These are phyloP conservation scores for Propithecus coquereli DNA, from an alignment of 2,113 vertebrate genomes.

Conservation along the genomic window DNA sequence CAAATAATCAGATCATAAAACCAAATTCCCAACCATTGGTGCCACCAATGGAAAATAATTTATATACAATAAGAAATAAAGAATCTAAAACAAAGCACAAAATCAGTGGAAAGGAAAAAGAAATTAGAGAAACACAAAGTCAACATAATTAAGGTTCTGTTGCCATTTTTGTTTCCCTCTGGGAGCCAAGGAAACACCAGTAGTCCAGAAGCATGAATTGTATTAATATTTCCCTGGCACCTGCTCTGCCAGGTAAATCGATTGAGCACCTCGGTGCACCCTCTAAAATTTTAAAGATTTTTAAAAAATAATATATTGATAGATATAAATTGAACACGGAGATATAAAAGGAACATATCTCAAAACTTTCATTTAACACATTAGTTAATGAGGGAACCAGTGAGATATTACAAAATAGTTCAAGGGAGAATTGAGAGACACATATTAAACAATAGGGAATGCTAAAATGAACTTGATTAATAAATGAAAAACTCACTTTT, in stretches of 20 bases:
- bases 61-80: not conserved
- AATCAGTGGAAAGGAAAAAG: not conserved
- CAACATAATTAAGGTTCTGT: not conserved
- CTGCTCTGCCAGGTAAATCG: too few relatives aligned
- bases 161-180: not conserved
- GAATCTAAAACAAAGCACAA: not conserved
- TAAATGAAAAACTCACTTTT: not conserved
- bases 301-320: not conserved
- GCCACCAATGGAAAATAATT: not conserved
- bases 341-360: not conserved
- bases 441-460: not conserved
- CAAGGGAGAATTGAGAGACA: not conserved
- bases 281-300: not conserved
- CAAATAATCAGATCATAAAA: not conserved
- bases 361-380: not conserved
- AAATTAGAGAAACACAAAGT: not conserved
- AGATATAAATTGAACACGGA: not conserved
- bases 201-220: not conserved
- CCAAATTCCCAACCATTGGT: not conserved
- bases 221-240: too few relatives aligned
- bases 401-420: not conserved
- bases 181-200: accelerated
- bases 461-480: not conserved
- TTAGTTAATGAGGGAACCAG: not conserved
- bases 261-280: not conserved